These are phyloP conservation scores for Geranospiza caerulescens DNA, from an alignment of 2,797 vertebrate species.

Conservation along the genomic window DNA sequence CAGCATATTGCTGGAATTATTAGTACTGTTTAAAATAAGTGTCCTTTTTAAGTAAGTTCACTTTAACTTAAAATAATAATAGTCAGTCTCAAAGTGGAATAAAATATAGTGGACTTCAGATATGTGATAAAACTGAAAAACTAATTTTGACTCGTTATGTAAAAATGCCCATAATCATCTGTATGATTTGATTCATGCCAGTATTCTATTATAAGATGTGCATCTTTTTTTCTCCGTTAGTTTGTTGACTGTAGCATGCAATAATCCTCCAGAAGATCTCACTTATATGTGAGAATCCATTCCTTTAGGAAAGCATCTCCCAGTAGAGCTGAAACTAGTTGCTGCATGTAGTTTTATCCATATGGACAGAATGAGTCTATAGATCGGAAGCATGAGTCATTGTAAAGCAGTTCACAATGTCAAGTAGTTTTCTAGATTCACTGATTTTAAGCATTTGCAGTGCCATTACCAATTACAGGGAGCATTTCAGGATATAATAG, in stretches of 20 bases:
- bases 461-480: not conserved
- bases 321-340: not conserved
- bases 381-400: slow-evolving; percentile 40
- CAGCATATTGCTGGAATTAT: not conserved
- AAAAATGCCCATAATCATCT: slow-evolving; percentile 37
- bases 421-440: not conserved
- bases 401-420: slow-evolving; percentile 16
- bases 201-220: slow-evolving; percentile 24
- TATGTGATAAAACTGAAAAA: not conserved
- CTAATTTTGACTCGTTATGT: slow-evolving; percentile 22
- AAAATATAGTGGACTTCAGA: not conserved
- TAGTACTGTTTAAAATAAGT: not conserved
- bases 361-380: slow-evolving; percentile 11
- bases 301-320: not conserved
- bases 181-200: slow-evolving; percentile 18
- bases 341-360: not conserved
- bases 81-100: not conserved
- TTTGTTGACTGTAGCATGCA: slow-evolving; percentile 33
- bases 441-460: not conserved
- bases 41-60: not conserved
- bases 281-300: slow-evolving; percentile 15
- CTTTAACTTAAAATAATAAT: not conserved
- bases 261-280: slow-evolving; percentile 35
- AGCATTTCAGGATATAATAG: not conserved
- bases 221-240: not conserved